Evolutionary conservation across 2,797 vertebrate species (phyloP).

Genomic region (Myotis findleyi): DNA sequence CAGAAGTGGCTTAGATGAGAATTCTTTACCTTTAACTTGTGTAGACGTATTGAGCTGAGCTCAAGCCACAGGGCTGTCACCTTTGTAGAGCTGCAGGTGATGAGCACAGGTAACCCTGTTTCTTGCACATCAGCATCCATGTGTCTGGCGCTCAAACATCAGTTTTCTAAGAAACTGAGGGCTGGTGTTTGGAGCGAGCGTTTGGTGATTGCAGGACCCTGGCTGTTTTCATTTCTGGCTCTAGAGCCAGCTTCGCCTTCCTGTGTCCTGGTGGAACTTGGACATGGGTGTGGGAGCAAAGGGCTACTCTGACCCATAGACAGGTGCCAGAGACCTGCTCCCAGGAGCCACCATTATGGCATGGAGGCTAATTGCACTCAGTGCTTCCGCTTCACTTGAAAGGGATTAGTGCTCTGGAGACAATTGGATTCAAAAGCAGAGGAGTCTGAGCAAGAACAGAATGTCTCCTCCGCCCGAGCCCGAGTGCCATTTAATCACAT

Average conservation of each 20-base stretch:
- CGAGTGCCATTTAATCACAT: conserved; percentile 51
- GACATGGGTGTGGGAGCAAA: neutral
- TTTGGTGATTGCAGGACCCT: neutral
- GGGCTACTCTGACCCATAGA: neutral
- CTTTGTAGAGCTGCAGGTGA: neutral
- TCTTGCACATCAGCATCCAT: neutral
- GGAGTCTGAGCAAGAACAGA: conserved; percentile 48
- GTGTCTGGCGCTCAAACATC: neutral
- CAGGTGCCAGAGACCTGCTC: neutral
- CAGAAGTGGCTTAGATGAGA: conserved; percentile 43
- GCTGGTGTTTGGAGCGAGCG: neutral
- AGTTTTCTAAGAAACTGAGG: neutral
- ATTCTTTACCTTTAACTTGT: neutral
- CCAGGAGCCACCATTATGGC: neutral
- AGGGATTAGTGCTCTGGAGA: conserved; percentile 56
- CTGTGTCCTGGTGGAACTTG: neutral
- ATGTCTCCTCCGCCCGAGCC: conserved; percentile 1
- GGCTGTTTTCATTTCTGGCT: neutral
- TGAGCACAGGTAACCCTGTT: neutral
- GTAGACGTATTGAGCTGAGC: neutral
- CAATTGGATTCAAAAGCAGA: conserved; percentile 1
- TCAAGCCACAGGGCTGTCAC: neutral
- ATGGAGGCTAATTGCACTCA: neutral
- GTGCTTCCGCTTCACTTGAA: conserved; percentile 20
- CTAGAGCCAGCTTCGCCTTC: neutral